Evolutionary conservation across 2,888 invertebrate genomes (phyloP).

Genomic region (Harpagoxenus sublaevis): DNA sequence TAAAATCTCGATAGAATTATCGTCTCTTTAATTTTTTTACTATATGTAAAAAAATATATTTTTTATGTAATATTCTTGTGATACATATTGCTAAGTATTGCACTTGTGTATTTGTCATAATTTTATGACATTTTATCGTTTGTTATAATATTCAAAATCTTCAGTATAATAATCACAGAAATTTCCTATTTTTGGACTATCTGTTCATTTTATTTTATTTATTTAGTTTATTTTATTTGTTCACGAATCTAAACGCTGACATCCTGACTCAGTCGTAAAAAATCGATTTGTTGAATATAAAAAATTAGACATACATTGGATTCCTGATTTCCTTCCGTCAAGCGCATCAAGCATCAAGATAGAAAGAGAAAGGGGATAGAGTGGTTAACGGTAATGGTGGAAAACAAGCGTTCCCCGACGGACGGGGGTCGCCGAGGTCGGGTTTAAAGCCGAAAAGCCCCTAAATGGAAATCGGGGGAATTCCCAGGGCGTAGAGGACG

Average conservation of each 20-base stretch:
- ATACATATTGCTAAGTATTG: background rate
- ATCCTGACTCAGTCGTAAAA: background rate
- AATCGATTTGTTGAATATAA: background rate
- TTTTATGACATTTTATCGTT: background rate
- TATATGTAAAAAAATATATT: background rate
- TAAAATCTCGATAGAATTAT: background rate
- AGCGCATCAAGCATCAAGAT: constrained; percentile 13
- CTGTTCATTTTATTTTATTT: background rate
- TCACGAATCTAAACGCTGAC: background rate
- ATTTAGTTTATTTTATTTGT: background rate
- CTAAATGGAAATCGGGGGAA: constrained; percentile 84
- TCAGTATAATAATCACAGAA: constrained; percentile 3
- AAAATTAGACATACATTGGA: background rate
- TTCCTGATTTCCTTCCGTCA: constrained; percentile 35
- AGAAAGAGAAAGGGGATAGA: constrained; percentile 19
- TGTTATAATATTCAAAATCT: background rate
- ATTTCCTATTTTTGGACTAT: background rate
- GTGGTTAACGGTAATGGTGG: background rate
- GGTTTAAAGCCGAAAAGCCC: constrained; percentile 77
- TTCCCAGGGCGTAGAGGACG: constrained; percentile 81
- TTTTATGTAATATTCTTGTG: background rate
- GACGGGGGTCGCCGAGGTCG: constrained; percentile 42
- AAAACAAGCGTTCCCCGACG: constrained; percentile 28
- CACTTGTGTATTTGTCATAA: background rate
- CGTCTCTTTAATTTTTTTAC: background rate